phyloP scores from a whole-genome alignment of 2,797 vertebrate genomes.

The Rallus crepitans region DNA sequence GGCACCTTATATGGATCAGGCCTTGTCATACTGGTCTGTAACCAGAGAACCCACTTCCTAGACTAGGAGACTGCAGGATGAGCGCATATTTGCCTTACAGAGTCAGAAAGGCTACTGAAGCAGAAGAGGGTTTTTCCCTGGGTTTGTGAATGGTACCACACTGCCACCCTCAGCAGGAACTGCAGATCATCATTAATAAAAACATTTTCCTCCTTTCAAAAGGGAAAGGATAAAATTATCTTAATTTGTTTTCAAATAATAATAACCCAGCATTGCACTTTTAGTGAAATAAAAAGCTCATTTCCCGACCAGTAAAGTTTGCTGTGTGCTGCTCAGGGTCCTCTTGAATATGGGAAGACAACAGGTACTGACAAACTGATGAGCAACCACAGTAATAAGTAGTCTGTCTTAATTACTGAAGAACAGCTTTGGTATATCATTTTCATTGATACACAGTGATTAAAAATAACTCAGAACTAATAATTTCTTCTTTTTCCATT shows the following conservation, averaged over 20 bases:
- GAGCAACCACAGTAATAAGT: neutral
- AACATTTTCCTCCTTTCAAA: neutral
- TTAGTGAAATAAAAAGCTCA: neutral
- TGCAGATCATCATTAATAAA: fast-evolving
- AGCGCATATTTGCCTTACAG: fast-evolving
- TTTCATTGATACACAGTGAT: neutral
- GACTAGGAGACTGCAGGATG: fast-evolving
- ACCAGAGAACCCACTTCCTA: fast-evolving
- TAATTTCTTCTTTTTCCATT: neutral
- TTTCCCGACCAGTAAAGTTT: neutral
- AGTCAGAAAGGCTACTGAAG: neutral
- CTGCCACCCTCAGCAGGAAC: constrained; percentile 56
- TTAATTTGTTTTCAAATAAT: neutral
- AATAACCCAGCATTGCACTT: neutral
- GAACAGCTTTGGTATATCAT: neutral
- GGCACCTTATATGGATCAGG: neutral
- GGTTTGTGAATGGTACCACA: neutral
- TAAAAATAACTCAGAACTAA: neutral
- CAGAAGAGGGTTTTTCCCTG: neutral
- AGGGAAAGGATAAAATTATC: too few relatives aligned
- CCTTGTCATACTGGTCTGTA: fast-evolving
- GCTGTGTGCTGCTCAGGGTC: neutral
- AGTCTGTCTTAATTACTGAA: neutral
- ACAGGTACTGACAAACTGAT: neutral
- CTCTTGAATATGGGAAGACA: neutral